These are phyloP conservation scores for Diarsia rubi DNA, from an alignment of 2,888 invertebrate genomes.

Conservation along the genomic window DNA sequence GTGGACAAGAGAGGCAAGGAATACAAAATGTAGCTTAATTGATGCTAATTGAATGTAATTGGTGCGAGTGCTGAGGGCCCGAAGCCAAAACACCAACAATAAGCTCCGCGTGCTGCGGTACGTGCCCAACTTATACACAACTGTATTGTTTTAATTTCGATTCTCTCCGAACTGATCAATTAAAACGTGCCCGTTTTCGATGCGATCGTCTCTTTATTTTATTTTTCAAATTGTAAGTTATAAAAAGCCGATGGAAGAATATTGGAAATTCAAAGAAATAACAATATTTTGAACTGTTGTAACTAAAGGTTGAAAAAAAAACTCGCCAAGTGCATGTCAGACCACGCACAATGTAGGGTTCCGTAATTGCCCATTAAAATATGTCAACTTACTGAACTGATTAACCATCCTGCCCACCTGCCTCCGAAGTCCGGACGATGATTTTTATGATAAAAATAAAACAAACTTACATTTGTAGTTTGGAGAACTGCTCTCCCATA, in stretches of 20 bases:
- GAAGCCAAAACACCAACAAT: neutral
- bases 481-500: too few relatives aligned
- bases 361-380: too few relatives aligned
- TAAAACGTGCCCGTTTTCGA: slow-evolving; percentile 41
- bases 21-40: slow-evolving; percentile 22
- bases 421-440: too few relatives aligned
- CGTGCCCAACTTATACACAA: slow-evolving; percentile 25
- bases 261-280: slow-evolving; percentile 40
- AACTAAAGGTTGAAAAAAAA: slow-evolving; percentile 13
- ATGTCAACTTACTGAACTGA: too few relatives aligned
- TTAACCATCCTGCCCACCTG: too few relatives aligned
- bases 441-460: too few relatives aligned
- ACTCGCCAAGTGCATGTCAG: too few relatives aligned
- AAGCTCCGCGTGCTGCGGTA: neutral
- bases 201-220: slow-evolving; percentile 19
- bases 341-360: too few relatives aligned
- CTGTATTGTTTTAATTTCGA: slow-evolving; percentile 40
- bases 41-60: slow-evolving; percentile 38
- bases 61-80: slow-evolving; percentile 1
- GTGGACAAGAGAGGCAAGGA: neutral
- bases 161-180: slow-evolving; percentile 35
- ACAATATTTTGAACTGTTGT: slow-evolving; percentile 33
- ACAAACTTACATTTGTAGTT: too few relatives aligned
- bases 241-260: slow-evolving; percentile 26
- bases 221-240: slow-evolving; percentile 15